These are phyloP conservation scores for Epsilonema sp. DNA, from an alignment of 2,888 invertebrate genomes.

Conservation along the genomic window DNA sequence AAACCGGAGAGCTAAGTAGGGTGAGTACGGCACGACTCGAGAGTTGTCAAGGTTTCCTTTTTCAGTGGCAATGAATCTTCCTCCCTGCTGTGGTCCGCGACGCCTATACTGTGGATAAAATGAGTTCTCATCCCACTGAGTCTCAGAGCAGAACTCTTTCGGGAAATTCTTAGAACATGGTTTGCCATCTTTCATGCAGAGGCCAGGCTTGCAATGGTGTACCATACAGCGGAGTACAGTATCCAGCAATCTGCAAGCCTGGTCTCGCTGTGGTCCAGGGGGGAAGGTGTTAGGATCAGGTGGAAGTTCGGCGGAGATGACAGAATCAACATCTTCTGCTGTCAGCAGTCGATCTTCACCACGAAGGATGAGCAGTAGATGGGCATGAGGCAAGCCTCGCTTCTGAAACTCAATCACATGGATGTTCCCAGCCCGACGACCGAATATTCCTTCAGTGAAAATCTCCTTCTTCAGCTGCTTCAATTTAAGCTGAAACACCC, in stretches of 20 bases:
- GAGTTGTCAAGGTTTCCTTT: slow-evolving; percentile 1
- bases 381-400: slow-evolving; percentile 21
- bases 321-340: slow-evolving; percentile 18
- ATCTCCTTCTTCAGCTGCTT: slow-evolving; percentile 15
- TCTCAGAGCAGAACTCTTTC: slow-evolving; percentile 2
- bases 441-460: slow-evolving; percentile 13
- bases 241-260: not conserved
- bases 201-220: not conserved
- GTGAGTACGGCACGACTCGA: slow-evolving; percentile 10
- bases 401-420: slow-evolving; percentile 25
- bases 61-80: too few species aligned
- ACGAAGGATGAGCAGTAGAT: slow-evolving; percentile 16
- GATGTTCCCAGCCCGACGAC: slow-evolving; percentile 13
- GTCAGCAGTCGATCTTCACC: slow-evolving; percentile 10
- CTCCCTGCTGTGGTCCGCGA: slow-evolving; percentile 1
- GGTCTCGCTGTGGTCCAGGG: not conserved
- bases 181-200: slow-evolving; percentile 3
- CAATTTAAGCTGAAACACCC: slow-evolving; percentile 20
- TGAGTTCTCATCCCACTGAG: not conserved
- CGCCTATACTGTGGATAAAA: not conserved
- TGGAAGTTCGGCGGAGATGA: slow-evolving; percentile 29
- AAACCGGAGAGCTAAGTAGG: slow-evolving; percentile 3
- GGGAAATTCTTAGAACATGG: slow-evolving; percentile 4
- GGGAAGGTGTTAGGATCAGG: not conserved
- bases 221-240: not conserved